Conservation (phyloP, 2,797 vertebrate species). For the Pseudochromis fuscus region DNA sequence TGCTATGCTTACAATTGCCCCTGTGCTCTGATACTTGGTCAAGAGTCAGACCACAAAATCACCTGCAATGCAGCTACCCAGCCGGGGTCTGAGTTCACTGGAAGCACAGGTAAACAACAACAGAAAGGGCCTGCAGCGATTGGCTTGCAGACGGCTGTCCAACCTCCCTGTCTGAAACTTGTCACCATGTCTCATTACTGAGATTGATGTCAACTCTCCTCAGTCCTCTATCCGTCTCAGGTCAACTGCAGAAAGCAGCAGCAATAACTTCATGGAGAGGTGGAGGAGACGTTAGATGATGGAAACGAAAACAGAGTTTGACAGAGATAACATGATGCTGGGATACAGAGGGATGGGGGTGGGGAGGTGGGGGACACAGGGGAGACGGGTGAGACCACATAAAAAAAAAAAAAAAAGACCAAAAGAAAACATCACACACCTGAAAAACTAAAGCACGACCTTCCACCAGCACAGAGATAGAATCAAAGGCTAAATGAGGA, state of each 20-base stretch:
- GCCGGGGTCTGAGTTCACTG: background rate
- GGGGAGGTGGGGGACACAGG: background rate
- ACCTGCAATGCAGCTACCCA: conserved; percentile 4
- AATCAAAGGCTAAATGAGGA: conserved; percentile 25
- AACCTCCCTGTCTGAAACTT: conserved; percentile 8
- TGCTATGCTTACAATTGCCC: background rate
- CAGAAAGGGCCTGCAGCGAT: conserved; percentile 13
- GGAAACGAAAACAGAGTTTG: background rate
- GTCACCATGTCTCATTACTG: conserved; percentile 48
- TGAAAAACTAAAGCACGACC: background rate
- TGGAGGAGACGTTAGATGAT: background rate
- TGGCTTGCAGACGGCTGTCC: conserved; percentile 8
- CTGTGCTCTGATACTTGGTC: background rate
- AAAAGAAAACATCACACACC: background rate
- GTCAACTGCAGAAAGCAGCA: conserved; percentile 27
- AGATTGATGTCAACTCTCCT: conserved; percentile 31
- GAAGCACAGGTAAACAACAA: conserved; percentile 21
- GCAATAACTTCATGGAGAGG: conserved; percentile 8
- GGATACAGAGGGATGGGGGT: background rate
- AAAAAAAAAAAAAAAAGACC: no score
- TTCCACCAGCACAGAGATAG: background rate
- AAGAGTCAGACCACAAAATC: background rate
- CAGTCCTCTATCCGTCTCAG: conserved; percentile 17
- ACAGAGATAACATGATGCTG: conserved; percentile 2
- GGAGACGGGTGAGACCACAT: background rate